Evolutionary conservation across 2,113 vertebrate genomes (phyloP), one percentile per base, ranked within the genome.

Genomic region (Salvator merianae): DNA sequence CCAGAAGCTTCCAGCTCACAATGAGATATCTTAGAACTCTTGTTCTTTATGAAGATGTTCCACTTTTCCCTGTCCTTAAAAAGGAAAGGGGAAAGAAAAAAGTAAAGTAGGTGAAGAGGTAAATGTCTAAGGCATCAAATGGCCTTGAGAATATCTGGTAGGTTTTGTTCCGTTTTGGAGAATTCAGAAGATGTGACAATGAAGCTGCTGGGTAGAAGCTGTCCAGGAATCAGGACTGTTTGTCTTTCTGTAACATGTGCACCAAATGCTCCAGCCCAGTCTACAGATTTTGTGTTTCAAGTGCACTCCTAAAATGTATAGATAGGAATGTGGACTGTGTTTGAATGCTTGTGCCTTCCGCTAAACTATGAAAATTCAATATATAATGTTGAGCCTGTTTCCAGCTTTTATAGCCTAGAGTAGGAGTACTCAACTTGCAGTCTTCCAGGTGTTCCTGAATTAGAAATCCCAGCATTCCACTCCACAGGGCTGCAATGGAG

Each of bases 21-120:
- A 22, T 70, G 78, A 70, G 66, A 82, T 85, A 90, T 88, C 93
- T 92, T 89, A 87, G 88, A 89, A 77, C 77, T 87, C 76, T 87
- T 78, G 43, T 86, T 74, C 63, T 76, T 14, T 83, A 40, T 87
- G 34, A 88, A 88, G 26, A 80, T 82, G 1, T 62, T 87, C 87
- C 77, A 40, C 36, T 73, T 82, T 18, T 50, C 2, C n/a, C 50
- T 79, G 18, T 3, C 28, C 70, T 73, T 5, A 34, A 59, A 59
- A 20, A 59, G 18, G 20, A 20, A 59, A 53, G 2, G 50, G 53
- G 28, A 16, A 18, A 3, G 47, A 24, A 32, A n/a, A 47, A 40
- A 55, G 5, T 47, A 2, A 84, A 4, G 43, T 83, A 81, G 72
- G 34, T 18, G 18, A 16, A 69, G 86, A 87, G 71, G 82, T 75